Conservation (phyloP, 1,140 invertebrate genomes). For the Pogonognathellus flavescens region DNA sequence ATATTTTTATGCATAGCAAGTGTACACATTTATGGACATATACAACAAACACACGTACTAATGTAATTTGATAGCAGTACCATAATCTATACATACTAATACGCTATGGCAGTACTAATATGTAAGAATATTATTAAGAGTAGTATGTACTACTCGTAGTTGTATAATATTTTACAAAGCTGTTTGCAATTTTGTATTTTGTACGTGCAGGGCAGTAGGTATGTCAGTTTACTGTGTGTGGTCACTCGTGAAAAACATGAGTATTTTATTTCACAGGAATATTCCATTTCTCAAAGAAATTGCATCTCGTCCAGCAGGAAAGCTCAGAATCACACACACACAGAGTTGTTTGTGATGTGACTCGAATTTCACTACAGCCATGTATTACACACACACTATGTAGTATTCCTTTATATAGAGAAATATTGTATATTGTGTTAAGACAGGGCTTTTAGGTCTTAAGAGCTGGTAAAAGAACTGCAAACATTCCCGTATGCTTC, state of each 20-base stretch:
- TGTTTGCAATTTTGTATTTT: too few relatives aligned
- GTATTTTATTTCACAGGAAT: conserved; percentile 34
- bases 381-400: too few relatives aligned
- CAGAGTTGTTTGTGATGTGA: conserved; percentile 35
- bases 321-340: background rate
- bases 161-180: too few relatives aligned
- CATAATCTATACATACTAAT: background rate
- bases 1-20: too few relatives aligned
- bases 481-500: background rate
- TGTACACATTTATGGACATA: background rate
- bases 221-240: conserved; percentile 10
- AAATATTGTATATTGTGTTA: conserved; percentile 30
- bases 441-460: background rate
- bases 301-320: background rate
- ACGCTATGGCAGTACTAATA: too few relatives aligned
- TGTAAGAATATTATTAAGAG: too few relatives aligned
- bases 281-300: conserved; percentile 39
- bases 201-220: too few relatives aligned
- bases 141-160: too few relatives aligned
- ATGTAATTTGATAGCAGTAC: background rate
- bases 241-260: conserved; percentile 23
- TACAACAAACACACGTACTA: background rate
- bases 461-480: background rate
- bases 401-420: background rate
- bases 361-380: conserved; percentile 18